Evolutionary conservation across 2,797 vertebrate genomes (phyloP).

Genomic region (Myotis vivesi): DNA sequence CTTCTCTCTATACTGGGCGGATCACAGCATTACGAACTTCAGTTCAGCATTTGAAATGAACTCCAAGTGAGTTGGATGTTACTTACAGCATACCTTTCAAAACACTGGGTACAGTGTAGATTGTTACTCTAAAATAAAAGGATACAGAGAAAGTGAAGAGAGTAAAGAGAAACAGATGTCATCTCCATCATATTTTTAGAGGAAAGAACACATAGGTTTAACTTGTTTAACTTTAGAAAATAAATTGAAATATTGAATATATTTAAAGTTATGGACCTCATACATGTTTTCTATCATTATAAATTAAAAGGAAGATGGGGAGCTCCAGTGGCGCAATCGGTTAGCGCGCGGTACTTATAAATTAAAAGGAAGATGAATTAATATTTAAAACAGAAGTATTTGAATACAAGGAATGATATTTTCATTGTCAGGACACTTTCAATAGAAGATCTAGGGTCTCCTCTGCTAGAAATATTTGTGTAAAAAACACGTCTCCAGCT

Average conservation of each 20-base stretch:
- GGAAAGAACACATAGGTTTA: neutral
- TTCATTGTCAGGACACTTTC: neutral
- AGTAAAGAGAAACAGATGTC: neutral
- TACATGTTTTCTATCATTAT: neutral
- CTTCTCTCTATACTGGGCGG: neutral
- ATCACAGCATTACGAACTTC: neutral
- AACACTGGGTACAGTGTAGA: neutral
- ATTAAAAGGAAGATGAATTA: neutral
- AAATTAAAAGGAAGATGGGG: neutral
- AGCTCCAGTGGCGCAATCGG: too few relatives aligned
- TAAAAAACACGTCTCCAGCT: neutral
- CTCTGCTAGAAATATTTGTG: neutral
- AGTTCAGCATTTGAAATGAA: slow-evolving; percentile 9
- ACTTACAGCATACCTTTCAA: neutral
- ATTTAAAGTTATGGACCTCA: neutral
- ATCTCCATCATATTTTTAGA: neutral
- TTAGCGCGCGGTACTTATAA: too few relatives aligned
- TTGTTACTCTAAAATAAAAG: neutral
- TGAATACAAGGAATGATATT: neutral
- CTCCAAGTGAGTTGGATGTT: neutral
- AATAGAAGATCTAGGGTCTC: neutral
- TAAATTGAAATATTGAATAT: neutral
- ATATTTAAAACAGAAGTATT: neutral
- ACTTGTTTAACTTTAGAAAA: neutral
- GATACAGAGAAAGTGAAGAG: neutral